A percentile compares a stretch with the other conserved stretches of the same genome.
phyloP scores from a whole-genome alignment of 2,888 invertebrate genomes.

The Athalia circularis region DNA sequence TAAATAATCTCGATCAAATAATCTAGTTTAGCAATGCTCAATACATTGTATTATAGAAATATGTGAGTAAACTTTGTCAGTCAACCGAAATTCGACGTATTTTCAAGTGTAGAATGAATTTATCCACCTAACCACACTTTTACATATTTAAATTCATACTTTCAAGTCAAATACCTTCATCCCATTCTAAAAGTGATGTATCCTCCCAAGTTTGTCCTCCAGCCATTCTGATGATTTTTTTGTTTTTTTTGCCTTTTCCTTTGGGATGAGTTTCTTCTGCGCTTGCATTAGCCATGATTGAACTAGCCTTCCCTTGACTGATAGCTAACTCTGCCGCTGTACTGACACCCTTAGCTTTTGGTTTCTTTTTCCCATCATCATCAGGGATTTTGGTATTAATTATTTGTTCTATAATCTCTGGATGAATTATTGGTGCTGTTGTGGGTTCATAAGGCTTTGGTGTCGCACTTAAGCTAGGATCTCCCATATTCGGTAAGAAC shows the following conservation, averaged over 20 bases:
- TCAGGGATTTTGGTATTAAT: constrained; percentile 72
- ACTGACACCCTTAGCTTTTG: constrained; percentile 81
- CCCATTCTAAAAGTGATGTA: constrained; percentile 94
- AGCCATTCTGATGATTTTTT: constrained; percentile 90
- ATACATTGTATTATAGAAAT: constrained; percentile 1
- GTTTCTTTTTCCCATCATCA: constrained; percentile 75
- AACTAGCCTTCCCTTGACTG: constrained; percentile 77
- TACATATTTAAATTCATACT: constrained; percentile 43
- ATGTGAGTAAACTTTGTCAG: neutral
- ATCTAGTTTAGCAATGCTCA: neutral
- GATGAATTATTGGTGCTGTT: constrained; percentile 67
- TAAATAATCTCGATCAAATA: constrained; percentile 31
- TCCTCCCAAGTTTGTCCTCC: constrained; percentile 99
- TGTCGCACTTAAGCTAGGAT: constrained; percentile 70
- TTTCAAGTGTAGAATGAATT: neutral
- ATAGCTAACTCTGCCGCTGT: constrained; percentile 80
- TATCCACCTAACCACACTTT: neutral
- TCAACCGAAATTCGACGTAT: neutral
- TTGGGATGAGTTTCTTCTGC: constrained; percentile 70
- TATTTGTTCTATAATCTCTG: constrained; percentile 71
- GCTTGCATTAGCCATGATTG: constrained; percentile 72
- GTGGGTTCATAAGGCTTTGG: constrained; percentile 73
- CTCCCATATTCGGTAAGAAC: constrained; percentile 67
- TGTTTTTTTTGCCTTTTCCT: constrained; percentile 78
- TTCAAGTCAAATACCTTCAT: constrained; percentile 79